Evolutionary conservation across 2,888 invertebrate species (phyloP).

Genomic region (Clusia tigrina): DNA sequence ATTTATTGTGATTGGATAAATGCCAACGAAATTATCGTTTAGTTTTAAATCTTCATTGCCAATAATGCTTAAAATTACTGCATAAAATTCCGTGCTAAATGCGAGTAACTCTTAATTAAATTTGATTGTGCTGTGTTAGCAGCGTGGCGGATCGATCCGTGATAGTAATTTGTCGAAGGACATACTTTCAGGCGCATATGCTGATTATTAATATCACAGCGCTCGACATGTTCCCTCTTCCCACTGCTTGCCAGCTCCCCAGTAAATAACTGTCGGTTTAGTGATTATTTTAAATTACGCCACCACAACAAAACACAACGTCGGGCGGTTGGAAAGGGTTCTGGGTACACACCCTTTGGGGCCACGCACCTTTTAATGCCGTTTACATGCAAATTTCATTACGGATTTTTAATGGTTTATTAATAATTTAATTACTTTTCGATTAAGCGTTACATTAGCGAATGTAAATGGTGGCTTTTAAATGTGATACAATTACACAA

Average conservation of each 20-base stretch:
- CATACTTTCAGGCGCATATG: background rate
- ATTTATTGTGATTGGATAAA: no score
- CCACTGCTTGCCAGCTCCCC: background rate
- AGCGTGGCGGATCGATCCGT: no score
- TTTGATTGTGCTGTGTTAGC: no score
- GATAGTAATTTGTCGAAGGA: background rate
- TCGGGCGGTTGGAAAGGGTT: background rate
- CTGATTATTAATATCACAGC: background rate
- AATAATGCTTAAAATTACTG: no score
- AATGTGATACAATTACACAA: background rate
- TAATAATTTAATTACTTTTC: conserved; percentile 57
- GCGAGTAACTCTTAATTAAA: no score
- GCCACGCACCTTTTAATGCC: background rate
- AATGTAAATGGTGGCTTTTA: conserved; percentile 37
- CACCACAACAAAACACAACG: background rate
- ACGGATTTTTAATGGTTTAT: conserved; percentile 53
- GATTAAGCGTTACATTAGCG: conserved; percentile 53
- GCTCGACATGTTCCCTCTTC: background rate
- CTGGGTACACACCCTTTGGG: no score
- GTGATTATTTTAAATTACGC: background rate
- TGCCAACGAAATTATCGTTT: no score
- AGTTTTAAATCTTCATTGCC: no score
- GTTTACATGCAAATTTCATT: conserved; percentile 36
- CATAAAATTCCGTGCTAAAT: no score
- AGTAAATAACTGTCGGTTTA: background rate